Conservation (phyloP, 2,797 vertebrate species). For the Decapterus maruadsi region DNA sequence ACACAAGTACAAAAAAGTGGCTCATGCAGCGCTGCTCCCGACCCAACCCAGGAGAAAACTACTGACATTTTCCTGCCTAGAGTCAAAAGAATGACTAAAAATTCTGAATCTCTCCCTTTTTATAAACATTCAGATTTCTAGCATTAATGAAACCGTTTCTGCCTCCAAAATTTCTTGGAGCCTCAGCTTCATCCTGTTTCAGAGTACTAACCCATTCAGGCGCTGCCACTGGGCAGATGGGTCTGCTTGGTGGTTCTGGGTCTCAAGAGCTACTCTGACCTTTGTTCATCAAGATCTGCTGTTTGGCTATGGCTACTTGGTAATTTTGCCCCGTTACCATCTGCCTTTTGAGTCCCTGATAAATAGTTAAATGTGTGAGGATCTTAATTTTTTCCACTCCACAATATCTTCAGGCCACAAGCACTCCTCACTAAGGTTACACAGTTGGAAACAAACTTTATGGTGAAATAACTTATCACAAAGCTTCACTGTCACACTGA, state of each 20-base stretch:
- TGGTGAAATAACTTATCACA: too few relatives aligned
- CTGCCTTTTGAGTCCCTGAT: slow-evolving; percentile 29
- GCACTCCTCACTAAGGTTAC: too few relatives aligned
- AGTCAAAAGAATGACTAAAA: background rate
- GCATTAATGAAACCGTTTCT: background rate
- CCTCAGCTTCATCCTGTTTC: slow-evolving; percentile 3
- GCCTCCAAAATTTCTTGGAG: background rate
- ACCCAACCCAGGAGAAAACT: background rate
- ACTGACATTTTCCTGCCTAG: background rate
- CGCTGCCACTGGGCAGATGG: background rate
- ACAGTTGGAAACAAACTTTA: too few relatives aligned
- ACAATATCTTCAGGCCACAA: too few relatives aligned
- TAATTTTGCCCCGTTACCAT: slow-evolving; percentile 10
- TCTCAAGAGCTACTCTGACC: background rate
- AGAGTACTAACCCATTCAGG: background rate
- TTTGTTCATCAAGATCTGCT: slow-evolving; percentile 4
- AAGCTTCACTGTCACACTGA: too few relatives aligned
- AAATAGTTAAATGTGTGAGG: background rate
- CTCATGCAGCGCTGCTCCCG: background rate
- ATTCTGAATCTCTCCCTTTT: background rate
- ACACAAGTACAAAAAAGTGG: background rate
- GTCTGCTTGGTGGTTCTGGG: background rate
- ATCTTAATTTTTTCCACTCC: background rate
- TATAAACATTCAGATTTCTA: background rate
- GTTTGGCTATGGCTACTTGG: slow-evolving; percentile 1